Base-by-base conservation (phyloP, 1,140 invertebrate species). In the Pollicipes pollicipes region DNA sequence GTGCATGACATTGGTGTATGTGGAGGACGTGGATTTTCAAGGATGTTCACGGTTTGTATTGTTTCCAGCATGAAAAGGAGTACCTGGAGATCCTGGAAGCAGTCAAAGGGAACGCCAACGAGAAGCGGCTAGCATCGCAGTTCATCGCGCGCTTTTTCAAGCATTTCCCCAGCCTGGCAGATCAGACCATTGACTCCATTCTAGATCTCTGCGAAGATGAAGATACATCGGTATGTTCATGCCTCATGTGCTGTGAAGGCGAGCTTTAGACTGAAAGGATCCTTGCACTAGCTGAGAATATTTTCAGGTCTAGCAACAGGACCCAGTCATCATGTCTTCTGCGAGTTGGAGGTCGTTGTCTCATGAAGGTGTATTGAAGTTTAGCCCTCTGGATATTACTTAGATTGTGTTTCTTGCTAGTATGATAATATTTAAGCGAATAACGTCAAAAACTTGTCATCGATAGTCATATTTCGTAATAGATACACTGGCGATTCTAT, bases 171-270 rank as follows among this genome's bases (percentile, higher is more conserved):
- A 83, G 85, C 73, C 80, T 93, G 69, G 85, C 88, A 16, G 87
- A 91, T 76, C 85, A 90, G 78, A 91, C 93, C 10, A 88, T 97
- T 72, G 90, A 97, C 82, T 90, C 92, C 73, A 85, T 94, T 76
- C 86, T 97, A 74, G 93, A 97, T 83, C 82, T 98, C 0, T 97
- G 94, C 79, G 95, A 97, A 83, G 94, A 97, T 85, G 90, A 92
- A 77, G 93, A 97, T 82, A 85, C 91, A 73, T 85, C 88, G 76
- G 91, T 94, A 83, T 58, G 63, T 74, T 68, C 30, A 35, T 26
- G n/a, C 6, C 24, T 26, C n/a, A 27, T 26, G 63, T 26, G 37
- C 24, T 45, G 37, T 45, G 37, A 13, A 24, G 24, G 70, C 68
- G n/a, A 30, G 27, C 45, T 30, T 45, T n/a, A 45, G n/a, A 68